Evolutionary conservation across 2,888 invertebrate genomes (phyloP), one percentile per base, ranked within the genome.

Genomic region (Agrochola circellaris): DNA sequence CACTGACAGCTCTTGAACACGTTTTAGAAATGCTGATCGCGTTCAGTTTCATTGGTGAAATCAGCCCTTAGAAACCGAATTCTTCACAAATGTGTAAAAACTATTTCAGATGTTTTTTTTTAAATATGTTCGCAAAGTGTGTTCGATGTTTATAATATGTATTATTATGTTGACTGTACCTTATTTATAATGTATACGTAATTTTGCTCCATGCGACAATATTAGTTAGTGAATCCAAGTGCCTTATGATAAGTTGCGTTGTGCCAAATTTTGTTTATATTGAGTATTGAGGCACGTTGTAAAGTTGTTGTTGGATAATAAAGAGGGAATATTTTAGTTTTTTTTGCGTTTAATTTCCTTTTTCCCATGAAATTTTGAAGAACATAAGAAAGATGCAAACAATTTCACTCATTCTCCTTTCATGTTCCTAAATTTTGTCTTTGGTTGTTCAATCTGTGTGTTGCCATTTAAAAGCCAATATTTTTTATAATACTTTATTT

Each of bases 401-500:
- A 0, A 66, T 20, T 42, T 8, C 6, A 54, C n/a, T 4, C 23
- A n/a, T n/a, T 17, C 65, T 20, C 26, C 54, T 54, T n/a, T 17
- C 26, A 20, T 30, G 30, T 34, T 51, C 17, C 38, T 45, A 67
- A 30, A 30, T 67, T 34, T 8, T 13, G 5, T 64, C 2, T n/a
- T 26, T 20, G 20, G n/a, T 9, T 34, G 23, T 11, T 23, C 13
- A n/a, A n/a, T 13, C 34, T 23, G 38, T 56, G 20, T 34, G n/a
- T 45, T 51, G 11, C 1, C 9, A 70, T 48, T 0, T 20, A 62
- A 62, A 74, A 83, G 65, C 4, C 4, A 61, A 38, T 7, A 26
- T 56, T 42, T 75, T 83, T 86, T 85, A 89, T 91, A 93, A 91
- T 92, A 93, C 92, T 92, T 92, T 92, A 93, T 93, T 93, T 92